Conservation (phyloP, 2,113 vertebrate genomes). For the Pipra filicauda region DNA sequence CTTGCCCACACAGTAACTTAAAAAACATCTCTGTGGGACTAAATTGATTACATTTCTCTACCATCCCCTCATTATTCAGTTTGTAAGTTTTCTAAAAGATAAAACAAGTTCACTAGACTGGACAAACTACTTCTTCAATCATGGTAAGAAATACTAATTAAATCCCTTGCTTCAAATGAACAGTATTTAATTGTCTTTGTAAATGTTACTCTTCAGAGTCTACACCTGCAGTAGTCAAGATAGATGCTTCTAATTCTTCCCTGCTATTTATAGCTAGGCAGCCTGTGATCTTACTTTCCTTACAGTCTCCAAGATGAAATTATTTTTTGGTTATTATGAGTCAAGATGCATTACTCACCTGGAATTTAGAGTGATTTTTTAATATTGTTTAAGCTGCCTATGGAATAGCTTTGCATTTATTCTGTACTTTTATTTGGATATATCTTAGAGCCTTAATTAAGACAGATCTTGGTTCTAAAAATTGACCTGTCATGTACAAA, state of each 20-base stretch:
- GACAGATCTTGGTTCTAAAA: background rate
- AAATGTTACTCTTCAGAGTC: background rate
- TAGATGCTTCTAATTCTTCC: background rate
- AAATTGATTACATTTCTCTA: background rate
- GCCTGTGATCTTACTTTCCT: background rate
- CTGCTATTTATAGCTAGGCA: background rate
- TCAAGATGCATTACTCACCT: slow-evolving; percentile 14
- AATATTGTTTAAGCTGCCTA: background rate
- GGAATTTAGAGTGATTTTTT: background rate
- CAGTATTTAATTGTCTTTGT: background rate
- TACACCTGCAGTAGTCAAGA: background rate
- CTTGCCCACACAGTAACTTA: background rate
- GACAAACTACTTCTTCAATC: background rate
- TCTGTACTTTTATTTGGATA: background rate
- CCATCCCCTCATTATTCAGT: background rate
- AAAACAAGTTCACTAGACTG: background rate
- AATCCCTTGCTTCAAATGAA: background rate
- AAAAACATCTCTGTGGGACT: slow-evolving; percentile 15
- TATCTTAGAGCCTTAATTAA: background rate
- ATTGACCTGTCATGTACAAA: background rate
- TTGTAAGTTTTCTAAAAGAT: background rate
- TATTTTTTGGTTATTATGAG: background rate
- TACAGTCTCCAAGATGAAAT: background rate
- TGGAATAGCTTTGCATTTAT: background rate
- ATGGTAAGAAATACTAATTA: background rate